Percentiles rank a stretch among this genome's conserved stretches.
phyloP scores from a whole-genome alignment of 1,140 invertebrate genomes.

The Doryteuthis pealeii region DNA sequence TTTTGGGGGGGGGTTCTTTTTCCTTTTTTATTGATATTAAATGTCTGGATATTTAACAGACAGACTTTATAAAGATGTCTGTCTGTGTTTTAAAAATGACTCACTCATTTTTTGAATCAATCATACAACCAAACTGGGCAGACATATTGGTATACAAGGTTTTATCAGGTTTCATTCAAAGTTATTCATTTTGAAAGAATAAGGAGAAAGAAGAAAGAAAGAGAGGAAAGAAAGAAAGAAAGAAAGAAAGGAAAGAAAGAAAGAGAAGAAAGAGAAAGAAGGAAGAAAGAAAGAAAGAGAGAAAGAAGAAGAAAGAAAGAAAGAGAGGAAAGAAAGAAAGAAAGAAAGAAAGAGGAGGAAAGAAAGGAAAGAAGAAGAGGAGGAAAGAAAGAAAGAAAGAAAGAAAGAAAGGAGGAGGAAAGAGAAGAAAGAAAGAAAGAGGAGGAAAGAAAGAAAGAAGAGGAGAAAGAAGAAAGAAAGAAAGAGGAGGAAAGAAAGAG shows the following conservation, averaged over 20 bases:
- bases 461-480: neutral
- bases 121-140: no score
- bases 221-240: no score
- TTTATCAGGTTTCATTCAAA: no score
- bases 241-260: neutral
- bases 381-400: neutral
- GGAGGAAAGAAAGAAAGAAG: neutral
- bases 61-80: no score
- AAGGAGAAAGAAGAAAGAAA: no score
- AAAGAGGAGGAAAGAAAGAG: neutral
- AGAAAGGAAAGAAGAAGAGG: neutral
- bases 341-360: neutral
- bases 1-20: no score
- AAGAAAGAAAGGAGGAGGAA: neutral
- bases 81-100: no score
- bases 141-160: no score
- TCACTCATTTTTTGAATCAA: no score
- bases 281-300: neutral
- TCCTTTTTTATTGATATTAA: no score
- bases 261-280: neutral
- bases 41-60: no score
- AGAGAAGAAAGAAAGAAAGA: neutral
- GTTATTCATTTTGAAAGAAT: no score
- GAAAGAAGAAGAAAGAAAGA: neutral
- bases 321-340: neutral